Base-by-base conservation (phyloP, 2,113 vertebrate species). In the Cariama cristata region DNA sequence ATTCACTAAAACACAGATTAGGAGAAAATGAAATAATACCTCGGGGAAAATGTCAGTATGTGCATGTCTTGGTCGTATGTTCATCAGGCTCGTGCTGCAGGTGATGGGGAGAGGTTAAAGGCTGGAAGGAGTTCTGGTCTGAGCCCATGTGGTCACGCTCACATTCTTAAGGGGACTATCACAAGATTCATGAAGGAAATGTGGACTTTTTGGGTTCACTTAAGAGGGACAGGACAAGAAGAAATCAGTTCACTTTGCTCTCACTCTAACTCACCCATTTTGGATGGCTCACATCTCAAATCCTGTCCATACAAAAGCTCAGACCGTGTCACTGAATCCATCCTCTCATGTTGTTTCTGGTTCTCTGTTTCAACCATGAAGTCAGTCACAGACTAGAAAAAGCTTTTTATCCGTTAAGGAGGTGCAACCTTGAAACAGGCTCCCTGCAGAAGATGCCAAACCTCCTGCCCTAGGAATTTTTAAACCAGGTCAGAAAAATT, bases 401-500 rank as follows among this genome's bases (percentile, higher is more conserved):
- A 58, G 7, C 18, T 71, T 96, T 86, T 91, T 55, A 59, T 86
- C 72, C 81, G 38, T 79, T 91, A 91, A 74, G 83, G 64, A 89
- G 76, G 89, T 86, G 80, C 81, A 95, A 91, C n/a, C 67, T 94
- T 94, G 72, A 83, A 92, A 81, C 24, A 71, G 49, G n/a, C 59
- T 89, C 72, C 79, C 80, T 84, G 73, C 79, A 86, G 91, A 88
- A 93, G 64, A 74, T 58, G 72, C n/a, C 27, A 71, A 89, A 86
- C 20, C 63, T 90, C 42, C 42, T 59, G 42, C 68, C 28, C 38
- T 24, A 52, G 55, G 38, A 91, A 86, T 91, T 91, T 80, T 84
- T 80, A 74, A 94, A 97, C 38, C 72, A 93, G 86, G 76, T 84
- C 67, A 88, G 86, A 93, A 92, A 86, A 88, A 64, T 58, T 88